Evolutionary conservation across 2,888 invertebrate genomes (phyloP).

Genomic region (Formica aserva): DNA sequence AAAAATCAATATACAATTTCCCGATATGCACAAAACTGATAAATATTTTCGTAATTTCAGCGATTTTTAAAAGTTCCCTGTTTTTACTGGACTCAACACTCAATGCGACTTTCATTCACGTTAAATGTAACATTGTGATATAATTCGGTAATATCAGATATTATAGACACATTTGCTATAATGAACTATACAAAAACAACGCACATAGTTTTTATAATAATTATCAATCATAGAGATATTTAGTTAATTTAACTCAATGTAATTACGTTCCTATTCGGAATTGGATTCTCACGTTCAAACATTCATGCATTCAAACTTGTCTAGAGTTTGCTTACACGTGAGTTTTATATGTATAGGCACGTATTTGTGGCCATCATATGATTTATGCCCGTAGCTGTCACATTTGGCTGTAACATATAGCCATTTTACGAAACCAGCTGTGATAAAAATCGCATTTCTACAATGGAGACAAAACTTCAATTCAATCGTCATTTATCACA

Average conservation of each 20-base stretch:
- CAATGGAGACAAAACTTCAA: background rate
- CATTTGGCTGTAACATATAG: slow-evolving; percentile 6
- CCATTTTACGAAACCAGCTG: slow-evolving; percentile 22
- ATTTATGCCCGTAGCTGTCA: slow-evolving; percentile 45
- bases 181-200: background rate
- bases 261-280: slow-evolving; percentile 1
- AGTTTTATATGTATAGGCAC: slow-evolving; percentile 4
- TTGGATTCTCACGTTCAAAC: slow-evolving; percentile 27
- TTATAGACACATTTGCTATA: background rate
- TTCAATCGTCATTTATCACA: slow-evolving; percentile 17
- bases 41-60: background rate
- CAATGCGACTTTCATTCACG: slow-evolving; percentile 15
- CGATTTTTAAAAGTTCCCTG: background rate
- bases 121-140: background rate
- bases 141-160: background rate
- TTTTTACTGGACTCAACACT: background rate
- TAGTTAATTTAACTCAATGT: background rate
- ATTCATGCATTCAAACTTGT: slow-evolving; percentile 21
- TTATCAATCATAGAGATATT: background rate
- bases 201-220: background rate
- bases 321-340: slow-evolving; percentile 9
- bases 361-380: slow-evolving; percentile 22
- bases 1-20: slow-evolving; percentile 29
- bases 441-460: slow-evolving; percentile 32
- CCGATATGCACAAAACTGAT: background rate